Evolutionary conservation across 2,797 vertebrate genomes (phyloP).

Genomic region (Scleropages formosus): DNA sequence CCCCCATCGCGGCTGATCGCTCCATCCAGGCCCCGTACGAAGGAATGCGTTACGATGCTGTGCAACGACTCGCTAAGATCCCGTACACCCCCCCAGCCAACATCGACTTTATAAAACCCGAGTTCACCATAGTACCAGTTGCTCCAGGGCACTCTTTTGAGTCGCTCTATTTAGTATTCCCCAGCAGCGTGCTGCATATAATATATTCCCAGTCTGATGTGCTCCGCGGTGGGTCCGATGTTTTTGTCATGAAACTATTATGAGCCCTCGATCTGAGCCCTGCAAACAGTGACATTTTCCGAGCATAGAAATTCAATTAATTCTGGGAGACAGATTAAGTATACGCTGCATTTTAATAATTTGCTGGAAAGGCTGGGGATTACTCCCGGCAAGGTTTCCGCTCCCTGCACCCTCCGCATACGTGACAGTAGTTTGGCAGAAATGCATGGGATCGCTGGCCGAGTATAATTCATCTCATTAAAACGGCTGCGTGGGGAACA

Average conservation of each 20-base stretch:
- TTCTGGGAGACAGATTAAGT: constrained; percentile 94
- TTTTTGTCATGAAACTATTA: constrained; percentile 56
- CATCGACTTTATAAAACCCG: background rate
- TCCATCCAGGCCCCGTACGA: too few species aligned
- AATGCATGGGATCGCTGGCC: constrained; percentile 51
- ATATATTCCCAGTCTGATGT: constrained; percentile 30
- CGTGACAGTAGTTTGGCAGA: constrained; percentile 50
- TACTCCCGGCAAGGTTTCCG: constrained; percentile 69
- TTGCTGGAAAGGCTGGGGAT: constrained; percentile 83
- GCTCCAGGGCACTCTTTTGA: background rate
- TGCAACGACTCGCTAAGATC: background rate
- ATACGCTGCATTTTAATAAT: constrained; percentile 89
- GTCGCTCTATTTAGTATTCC: constrained; percentile 26
- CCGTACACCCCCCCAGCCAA: background rate
- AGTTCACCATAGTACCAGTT: background rate
- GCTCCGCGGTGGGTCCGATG: constrained; percentile 44
- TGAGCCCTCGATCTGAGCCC: constrained; percentile 55
- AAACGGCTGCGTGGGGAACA: constrained; percentile 46
- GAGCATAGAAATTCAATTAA: constrained; percentile 86
- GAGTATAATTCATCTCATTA: constrained; percentile 60
- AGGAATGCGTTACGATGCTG: too few species aligned
- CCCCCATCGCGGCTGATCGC: background rate
- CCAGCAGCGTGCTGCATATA: constrained; percentile 5
- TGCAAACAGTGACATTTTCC: constrained; percentile 75
- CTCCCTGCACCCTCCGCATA: constrained; percentile 34